These are phyloP conservation scores for Gerris lacustris DNA, from an alignment of 2,888 invertebrate genomes.

Conservation along the genomic window DNA sequence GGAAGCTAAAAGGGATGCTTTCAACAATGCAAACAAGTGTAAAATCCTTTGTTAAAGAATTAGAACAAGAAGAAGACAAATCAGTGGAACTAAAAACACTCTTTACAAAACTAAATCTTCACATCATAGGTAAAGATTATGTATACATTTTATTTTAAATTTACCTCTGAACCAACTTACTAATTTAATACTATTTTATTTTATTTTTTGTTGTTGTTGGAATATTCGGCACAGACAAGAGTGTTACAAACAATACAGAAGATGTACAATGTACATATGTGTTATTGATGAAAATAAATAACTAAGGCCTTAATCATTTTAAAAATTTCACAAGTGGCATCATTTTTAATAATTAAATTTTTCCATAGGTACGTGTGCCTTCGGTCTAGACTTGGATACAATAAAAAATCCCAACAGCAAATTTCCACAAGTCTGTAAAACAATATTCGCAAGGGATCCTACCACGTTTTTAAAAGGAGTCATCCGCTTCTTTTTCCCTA, in stretches of 20 bases:
- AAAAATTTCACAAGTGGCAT: not conserved
- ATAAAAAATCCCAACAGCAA: slow-evolving; percentile 35
- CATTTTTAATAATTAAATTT: not conserved
- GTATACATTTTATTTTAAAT: not conserved
- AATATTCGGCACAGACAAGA: too few species aligned
- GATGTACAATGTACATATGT: too few species aligned
- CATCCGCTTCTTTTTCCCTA: slow-evolving; percentile 12
- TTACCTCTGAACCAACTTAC: too few species aligned
- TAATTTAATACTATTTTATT: too few species aligned
- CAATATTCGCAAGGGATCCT: slow-evolving; percentile 31
- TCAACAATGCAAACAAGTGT: slow-evolving; percentile 38
- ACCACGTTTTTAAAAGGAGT: slow-evolving; percentile 7
- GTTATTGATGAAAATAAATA: too few species aligned
- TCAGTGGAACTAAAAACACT: slow-evolving; percentile 28
- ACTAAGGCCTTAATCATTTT: not conserved
- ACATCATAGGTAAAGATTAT: slow-evolving; percentile 36
- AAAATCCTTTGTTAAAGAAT: slow-evolving; percentile 24
- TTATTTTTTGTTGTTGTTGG: too few species aligned
- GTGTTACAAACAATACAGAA: too few species aligned
- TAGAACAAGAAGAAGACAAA: slow-evolving; percentile 13
- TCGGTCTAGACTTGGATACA: slow-evolving; percentile 39
- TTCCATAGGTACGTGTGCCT: slow-evolving; percentile 36
- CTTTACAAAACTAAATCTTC: slow-evolving; percentile 38
- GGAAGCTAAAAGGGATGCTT: slow-evolving; percentile 44
- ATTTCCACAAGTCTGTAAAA: slow-evolving; percentile 35